Evolutionary conservation across 2,888 invertebrate genomes (phyloP), one percentile per base, ranked within the genome.

Genomic region (Meiosimyza platycephala): DNA sequence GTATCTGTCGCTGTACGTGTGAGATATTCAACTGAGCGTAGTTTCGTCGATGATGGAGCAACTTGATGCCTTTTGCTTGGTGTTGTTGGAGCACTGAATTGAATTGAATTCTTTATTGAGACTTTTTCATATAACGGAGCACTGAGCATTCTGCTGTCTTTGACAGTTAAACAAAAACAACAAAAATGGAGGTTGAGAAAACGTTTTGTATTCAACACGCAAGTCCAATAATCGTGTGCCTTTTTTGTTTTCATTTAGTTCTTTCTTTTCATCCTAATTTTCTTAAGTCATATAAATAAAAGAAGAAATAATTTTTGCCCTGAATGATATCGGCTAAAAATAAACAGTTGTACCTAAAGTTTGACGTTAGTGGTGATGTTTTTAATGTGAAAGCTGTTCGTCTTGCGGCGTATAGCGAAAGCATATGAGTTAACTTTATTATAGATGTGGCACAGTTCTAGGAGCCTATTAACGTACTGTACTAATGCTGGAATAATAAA

Each of bases 101-200:
- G n/a, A n/a, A n/a, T n/a, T n/a, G n/a, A n/a, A n/a, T n/a, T n/a
- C n/a, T n/a, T n/a, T n/a, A n/a, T n/a, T n/a, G n/a, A n/a, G n/a
- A n/a, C n/a, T n/a, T n/a, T n/a, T n/a, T n/a, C n/a, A n/a, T n/a
- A n/a, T n/a, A n/a, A n/a, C n/a, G 22, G 60, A 22, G 22, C 60
- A 1, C 18, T 7, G 5, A 11, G 18, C 11, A 12, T 1, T 18
- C 28, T 60, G 60, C 3, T 60, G 28, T 33, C n/a, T 51, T 64
- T 64, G 64, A 64, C 64, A 64, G 51, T 64, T 51, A 50, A 12
- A 64, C 64, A 64, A 63, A 40, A 62, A 28, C 28, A 28, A 62
- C 47, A 62, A 63, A n/a, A 15, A 54, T 9, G 54, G 18, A 12
- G 9, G 18, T 15, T 9, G 9, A 40, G 11, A 40, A 60, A 11